Base-by-base conservation (phyloP, 2,888 invertebrate species). In the Apamea epomidion region DNA sequence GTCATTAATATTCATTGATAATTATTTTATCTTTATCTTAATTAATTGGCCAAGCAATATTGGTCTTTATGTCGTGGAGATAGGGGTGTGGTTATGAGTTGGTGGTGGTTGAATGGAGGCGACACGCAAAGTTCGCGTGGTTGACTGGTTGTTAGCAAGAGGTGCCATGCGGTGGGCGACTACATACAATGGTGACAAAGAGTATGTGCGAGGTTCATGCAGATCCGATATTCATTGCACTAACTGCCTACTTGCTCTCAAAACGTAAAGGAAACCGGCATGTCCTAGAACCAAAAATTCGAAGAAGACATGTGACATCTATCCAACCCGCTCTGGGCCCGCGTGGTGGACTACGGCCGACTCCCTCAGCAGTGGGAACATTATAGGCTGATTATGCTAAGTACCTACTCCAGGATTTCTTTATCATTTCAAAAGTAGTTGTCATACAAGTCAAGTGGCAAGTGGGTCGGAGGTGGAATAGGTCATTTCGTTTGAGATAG, bases 91-190 rank as follows among this genome's bases (percentile, higher is more conserved):
- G 75, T 70, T 32, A 60, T 70, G 32, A 84, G 85, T 76, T 76
- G 82, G 82, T 80, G 78, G 76, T 48, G 32, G 79, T 83, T 32
- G 80, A 86, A 83, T 87, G 81, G 77, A 74, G 88, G 84, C 91
- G 88, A 89, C 90, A 90, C 91, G 90, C 88, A 88, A 88, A 84
- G 83, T 80, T 86, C 84, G 88, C 89, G 85, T 90, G 89, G 82
- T 54, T 54, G 74, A 32, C 32, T 72, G 32, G 82, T 80, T 29
- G 78, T 90, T 89, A 88, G 87, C 82, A 80, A 78, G 80, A 85
- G 73, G 79, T 90, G 90, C 91, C 91, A 88, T 75, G 84, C 71
- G 67, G 92, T 91, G 92, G 92, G 92, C 90, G 90, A 82, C 88
- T 85, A 81, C 87, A 86, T 74, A 85, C 84, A 85, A 76, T 65